These are phyloP conservation scores for Epirrita christyi DNA, from an alignment of 2,888 invertebrate genomes.

Conservation along the genomic window DNA sequence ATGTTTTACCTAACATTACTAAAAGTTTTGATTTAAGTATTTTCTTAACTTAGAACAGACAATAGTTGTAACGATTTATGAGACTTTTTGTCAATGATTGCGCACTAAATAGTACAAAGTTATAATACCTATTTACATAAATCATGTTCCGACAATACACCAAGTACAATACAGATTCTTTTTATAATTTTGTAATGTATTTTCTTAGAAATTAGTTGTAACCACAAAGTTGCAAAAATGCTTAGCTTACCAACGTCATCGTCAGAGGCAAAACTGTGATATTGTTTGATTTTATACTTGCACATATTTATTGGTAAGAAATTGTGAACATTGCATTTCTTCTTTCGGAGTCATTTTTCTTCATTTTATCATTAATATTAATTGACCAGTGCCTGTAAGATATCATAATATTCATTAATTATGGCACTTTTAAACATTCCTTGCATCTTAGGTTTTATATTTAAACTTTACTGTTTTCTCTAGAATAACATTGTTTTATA, in stretches of 20 bases:
- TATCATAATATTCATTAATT: slow-evolving; percentile 75
- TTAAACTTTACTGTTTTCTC: slow-evolving; percentile 52
- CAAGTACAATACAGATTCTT: slow-evolving; percentile 47
- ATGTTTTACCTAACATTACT: slow-evolving; percentile 44
- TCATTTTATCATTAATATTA: slow-evolving; percentile 48
- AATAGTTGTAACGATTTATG: slow-evolving; percentile 38
- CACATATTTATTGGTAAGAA: slow-evolving; percentile 38
- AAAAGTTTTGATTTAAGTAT: slow-evolving; percentile 37
- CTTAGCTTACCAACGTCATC: slow-evolving; percentile 36
- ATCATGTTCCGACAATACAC: slow-evolving; percentile 69
- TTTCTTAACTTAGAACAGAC: slow-evolving; percentile 36
- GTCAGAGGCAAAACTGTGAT: slow-evolving; percentile 72
- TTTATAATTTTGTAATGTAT: slow-evolving; percentile 38
- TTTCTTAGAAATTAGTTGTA: slow-evolving; percentile 41
- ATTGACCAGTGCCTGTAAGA: slow-evolving; percentile 80
- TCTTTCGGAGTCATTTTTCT: slow-evolving; percentile 28
- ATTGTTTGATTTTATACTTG: slow-evolving; percentile 54
- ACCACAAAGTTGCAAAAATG: slow-evolving; percentile 32
- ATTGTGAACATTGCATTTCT: slow-evolving; percentile 35
- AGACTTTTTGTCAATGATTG: slow-evolving; percentile 58
- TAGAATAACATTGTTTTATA: slow-evolving; percentile 56
- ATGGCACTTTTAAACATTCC: slow-evolving; percentile 54
- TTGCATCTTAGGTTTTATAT: slow-evolving; percentile 53
- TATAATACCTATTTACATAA: slow-evolving; percentile 51
- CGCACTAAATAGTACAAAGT: slow-evolving; percentile 79